Conservation (phyloP, 2,113 vertebrate species). For the Lathamus discolor region DNA sequence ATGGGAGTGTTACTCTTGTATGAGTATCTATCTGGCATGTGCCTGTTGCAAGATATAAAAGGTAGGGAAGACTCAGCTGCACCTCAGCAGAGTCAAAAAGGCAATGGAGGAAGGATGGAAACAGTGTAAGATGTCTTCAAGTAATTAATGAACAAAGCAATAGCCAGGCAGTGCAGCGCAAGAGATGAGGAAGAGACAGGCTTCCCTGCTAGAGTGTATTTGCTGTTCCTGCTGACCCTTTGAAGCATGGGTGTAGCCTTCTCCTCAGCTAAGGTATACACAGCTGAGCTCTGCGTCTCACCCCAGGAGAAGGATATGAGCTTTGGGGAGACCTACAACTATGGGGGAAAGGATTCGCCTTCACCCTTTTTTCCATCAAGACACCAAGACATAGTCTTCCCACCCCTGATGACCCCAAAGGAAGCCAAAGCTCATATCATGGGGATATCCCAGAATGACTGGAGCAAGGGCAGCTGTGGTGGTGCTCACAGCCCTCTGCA, state of each 20-base stretch:
- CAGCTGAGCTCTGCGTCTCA: neutral
- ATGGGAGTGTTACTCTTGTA: neutral
- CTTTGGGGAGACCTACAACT: neutral
- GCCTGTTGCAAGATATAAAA: neutral
- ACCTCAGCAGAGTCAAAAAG: neutral
- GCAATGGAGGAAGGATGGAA: neutral
- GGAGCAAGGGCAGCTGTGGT: neutral
- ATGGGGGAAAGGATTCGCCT: neutral
- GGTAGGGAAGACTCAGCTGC: neutral
- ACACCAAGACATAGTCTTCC: neutral
- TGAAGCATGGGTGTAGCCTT: neutral
- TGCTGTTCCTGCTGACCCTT: neutral
- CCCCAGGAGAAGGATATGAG: neutral
- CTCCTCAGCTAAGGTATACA: neutral
- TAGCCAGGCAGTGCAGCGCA: neutral
- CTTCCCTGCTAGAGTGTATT: neutral
- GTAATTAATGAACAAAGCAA: neutral
- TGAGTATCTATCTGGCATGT: neutral
- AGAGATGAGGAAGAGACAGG: neutral
- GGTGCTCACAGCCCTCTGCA: neutral
- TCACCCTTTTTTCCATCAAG: neutral
- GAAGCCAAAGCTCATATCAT: neutral
- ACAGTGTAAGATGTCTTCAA: neutral
- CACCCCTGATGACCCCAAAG: neutral
- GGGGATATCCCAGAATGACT: neutral